Evolutionary conservation across 92 coral and sea anemone genomes (phyloP), one percentile per base, ranked within the genome.

Genomic region (Porites cylindrica): DNA sequence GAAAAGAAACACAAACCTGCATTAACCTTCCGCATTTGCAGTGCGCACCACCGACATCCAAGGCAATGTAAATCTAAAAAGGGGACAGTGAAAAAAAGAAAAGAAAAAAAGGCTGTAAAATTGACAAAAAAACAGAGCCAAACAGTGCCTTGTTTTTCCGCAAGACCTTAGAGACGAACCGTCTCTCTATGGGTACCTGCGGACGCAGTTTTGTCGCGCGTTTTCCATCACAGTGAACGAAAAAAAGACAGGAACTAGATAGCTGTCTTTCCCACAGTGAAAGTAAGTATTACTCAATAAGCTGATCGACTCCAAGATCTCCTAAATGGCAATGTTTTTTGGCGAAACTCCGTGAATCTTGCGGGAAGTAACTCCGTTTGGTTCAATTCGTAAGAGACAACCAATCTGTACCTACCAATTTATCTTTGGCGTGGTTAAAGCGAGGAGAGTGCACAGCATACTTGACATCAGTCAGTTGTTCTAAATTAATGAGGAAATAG

Each of bases 381-480:
- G 47, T 38, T 38, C 47, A 38, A 38, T 4, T 38, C 6, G 6
- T 38, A 38, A 38, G 47, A 38, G 47, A 38, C 47, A 38, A 38
- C 6, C 5, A 38, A 4, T 0, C 47, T 38, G 47, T 38, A 1
- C 93, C 70, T 83, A 94, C 98, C 89, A 94, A 75, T 69, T 94
- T 92, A 47, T 82, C 88, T 86, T 79, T 93, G 29, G 69, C 60
- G 13, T 84, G 93, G 69, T 89, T 88, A 65, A 92, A 88, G 43
- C 90, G 91, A 16, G 98, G 98, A 17, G 91, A 92, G 19, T 80
- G 78, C 63, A 92, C 94, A 21, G 98, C 88, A 75, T 94, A 88
- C 13, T 77, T 90, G 58, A 59, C 72, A 69, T 80, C 86, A 68
- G 91, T 92, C 14, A 94, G 77, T 82, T 87, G 91, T 81, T 94